Conservation (phyloP, 2,113 vertebrate species). For the Felis chaus region DNA sequence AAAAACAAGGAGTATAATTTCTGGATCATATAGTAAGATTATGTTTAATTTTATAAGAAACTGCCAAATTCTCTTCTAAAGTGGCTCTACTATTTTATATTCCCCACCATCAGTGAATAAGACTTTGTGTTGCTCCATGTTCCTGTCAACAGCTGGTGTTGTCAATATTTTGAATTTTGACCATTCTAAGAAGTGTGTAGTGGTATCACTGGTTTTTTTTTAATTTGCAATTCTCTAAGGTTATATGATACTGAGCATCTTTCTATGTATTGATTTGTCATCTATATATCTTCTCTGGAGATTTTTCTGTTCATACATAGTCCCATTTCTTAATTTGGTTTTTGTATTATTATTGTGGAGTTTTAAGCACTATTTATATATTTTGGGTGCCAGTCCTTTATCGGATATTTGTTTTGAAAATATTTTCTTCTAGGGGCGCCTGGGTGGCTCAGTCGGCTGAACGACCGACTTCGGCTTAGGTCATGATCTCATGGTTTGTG, state of each 20-base stretch:
- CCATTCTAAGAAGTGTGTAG: background rate
- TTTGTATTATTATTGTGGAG: background rate
- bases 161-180: background rate
- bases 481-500: too few species aligned
- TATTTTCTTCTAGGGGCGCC: background rate
- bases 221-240: background rate
- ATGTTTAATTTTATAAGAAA: constrained; percentile 12
- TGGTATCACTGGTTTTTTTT: background rate
- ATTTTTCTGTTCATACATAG: background rate
- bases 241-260: background rate
- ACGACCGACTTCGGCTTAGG: too few species aligned
- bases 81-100: background rate
- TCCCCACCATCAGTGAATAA: background rate
- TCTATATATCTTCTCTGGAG: background rate
- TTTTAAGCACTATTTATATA: background rate
- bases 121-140: background rate
- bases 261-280: background rate
- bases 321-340: background rate
- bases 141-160: background rate
- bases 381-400: background rate
- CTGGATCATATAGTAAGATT: background rate
- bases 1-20: background rate
- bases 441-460: too few species aligned
- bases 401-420: background rate
- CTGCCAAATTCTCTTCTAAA: background rate